Conservation (phyloP, 1,140 invertebrate genomes). For the Drosophila miranda region DNA sequence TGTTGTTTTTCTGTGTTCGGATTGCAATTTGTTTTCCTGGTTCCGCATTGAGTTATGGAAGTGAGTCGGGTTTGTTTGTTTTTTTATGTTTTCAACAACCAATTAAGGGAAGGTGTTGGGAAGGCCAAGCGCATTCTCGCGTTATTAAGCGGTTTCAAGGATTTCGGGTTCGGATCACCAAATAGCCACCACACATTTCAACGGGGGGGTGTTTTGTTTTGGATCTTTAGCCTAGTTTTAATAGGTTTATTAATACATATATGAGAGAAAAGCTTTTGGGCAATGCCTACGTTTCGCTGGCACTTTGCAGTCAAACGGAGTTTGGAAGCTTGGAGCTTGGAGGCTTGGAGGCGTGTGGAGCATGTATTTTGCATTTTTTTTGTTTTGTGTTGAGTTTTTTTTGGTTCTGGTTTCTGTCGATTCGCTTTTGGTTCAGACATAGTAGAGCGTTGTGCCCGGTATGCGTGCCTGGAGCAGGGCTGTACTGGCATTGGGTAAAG, state of each 20-base stretch:
- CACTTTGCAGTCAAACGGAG: not conserved
- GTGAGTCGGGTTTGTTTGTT: too few relatives aligned
- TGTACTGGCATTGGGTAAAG: conserved; percentile 65
- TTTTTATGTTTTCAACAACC: too few relatives aligned
- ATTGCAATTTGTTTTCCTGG: too few relatives aligned
- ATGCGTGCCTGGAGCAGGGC: conserved; percentile 74
- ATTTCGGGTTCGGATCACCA: conserved; percentile 36
- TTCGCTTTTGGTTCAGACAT: conserved; percentile 52
- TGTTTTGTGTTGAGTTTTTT: not conserved
- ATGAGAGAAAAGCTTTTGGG: conserved; percentile 25
- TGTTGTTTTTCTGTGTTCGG: too few relatives aligned
- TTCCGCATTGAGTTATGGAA: too few relatives aligned
- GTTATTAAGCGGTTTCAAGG: too few relatives aligned
- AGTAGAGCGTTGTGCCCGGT: conserved; percentile 79
- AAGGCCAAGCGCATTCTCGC: too few relatives aligned
- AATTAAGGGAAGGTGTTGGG: too few relatives aligned
- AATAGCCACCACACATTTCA: not conserved
- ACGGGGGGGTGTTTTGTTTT: not conserved
- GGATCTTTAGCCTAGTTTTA: conserved; percentile 44
- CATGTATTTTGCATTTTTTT: not conserved
- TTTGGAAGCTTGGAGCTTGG: too few relatives aligned
- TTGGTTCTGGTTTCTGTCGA: conserved; percentile 8
- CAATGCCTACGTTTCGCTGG: conserved; percentile 53
- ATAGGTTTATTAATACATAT: conserved; percentile 16
- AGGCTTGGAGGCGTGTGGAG: conserved; percentile 4